Evolutionary conservation across 2,113 vertebrate genomes (phyloP), one percentile per base, ranked within the genome.

Genomic region (Chrysemys picta): DNA sequence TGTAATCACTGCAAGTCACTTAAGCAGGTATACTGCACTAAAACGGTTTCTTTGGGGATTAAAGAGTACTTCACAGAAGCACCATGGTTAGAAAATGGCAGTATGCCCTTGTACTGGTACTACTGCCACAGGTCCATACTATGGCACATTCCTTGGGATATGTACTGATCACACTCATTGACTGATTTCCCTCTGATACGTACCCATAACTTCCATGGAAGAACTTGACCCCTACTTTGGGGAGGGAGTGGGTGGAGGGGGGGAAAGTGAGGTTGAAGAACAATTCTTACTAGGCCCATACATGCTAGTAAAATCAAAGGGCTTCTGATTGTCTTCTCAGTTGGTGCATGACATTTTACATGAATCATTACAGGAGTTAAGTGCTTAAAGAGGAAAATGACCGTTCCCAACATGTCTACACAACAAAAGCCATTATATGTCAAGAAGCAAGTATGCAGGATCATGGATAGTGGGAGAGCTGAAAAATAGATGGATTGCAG

Each of bases 361-460:
- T 95, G 94, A 95, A 95, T 94, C 90, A 92, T 96, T 96, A 96
- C 93, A 94, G 96, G 91, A 88, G 94, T 95, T 95, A 96, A 91
- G 78, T 86, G 94, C 92, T 96, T 95, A 87, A 96, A 89, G 95
- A 85, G 81, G 25, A 92, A 87, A 95, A 95, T 92, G 95, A 96
- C 94, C 94, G 95, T 89, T 89, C 89, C 86, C 94, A 96, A 96
- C 97, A 97, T 95, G 94, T 94, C 96, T 97, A 81, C 88, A 57
- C n/a, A 89, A 91, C 93, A 84, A 80, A 92, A 76, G 89, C 85
- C 84, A 95, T 96, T 95, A 95, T 96, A 92, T 96, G 96, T 88
- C 82, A 91, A 83, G 84, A 89, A 80, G 79, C 54, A 91, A 76
- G 81, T 92, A 53, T 91, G 92, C 95, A 87, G 50, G 45, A 80